phyloP scores from a whole-genome alignment of 2,113 vertebrate species.

The Collichthys lucidus region DNA sequence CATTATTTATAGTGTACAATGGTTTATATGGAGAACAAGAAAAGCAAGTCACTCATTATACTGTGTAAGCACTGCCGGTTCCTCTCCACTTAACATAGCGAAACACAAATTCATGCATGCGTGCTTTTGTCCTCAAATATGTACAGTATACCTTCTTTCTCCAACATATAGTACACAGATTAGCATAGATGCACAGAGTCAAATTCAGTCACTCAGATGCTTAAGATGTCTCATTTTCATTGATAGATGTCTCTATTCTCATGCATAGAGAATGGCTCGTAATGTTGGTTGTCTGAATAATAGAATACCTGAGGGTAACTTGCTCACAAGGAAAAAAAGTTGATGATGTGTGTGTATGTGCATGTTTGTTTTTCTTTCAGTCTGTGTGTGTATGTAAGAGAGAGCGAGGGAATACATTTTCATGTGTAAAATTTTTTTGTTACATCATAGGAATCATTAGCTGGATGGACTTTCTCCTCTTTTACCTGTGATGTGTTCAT shows the following conservation, averaged over 20 bases:
- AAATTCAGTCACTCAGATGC: slow-evolving; percentile 18
- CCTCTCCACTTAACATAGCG: not conserved
- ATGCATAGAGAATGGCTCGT: slow-evolving; percentile 50
- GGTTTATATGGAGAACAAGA: slow-evolving; percentile 1
- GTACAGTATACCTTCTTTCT: not conserved
- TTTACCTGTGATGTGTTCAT: slow-evolving; percentile 32
- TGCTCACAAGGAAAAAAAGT: not conserved
- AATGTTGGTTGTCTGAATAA: slow-evolving; percentile 52
- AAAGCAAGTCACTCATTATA: slow-evolving; percentile 11
- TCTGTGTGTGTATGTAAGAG: not conserved
- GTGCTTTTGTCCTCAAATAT: slow-evolving; percentile 32
- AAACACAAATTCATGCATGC: not conserved
- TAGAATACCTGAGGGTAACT: slow-evolving; percentile 42
- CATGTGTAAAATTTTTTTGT: slow-evolving; percentile 18
- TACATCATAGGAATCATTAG: slow-evolving; percentile 9
- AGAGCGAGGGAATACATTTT: slow-evolving; percentile 12
- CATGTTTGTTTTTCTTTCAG: slow-evolving; percentile 17
- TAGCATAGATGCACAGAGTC: too few species aligned
- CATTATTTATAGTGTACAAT: not conserved
- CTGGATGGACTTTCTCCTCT: slow-evolving; percentile 52
- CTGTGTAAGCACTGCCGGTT: slow-evolving; percentile 1
- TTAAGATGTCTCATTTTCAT: slow-evolving; percentile 39
- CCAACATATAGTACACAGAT: slow-evolving; percentile 14
- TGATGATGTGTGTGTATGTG: slow-evolving; percentile 12
- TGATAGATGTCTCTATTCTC: slow-evolving; percentile 28